Base-by-base conservation (phyloP, 2,888 invertebrate genomes). In the Tetanocera ferruginea region DNA sequence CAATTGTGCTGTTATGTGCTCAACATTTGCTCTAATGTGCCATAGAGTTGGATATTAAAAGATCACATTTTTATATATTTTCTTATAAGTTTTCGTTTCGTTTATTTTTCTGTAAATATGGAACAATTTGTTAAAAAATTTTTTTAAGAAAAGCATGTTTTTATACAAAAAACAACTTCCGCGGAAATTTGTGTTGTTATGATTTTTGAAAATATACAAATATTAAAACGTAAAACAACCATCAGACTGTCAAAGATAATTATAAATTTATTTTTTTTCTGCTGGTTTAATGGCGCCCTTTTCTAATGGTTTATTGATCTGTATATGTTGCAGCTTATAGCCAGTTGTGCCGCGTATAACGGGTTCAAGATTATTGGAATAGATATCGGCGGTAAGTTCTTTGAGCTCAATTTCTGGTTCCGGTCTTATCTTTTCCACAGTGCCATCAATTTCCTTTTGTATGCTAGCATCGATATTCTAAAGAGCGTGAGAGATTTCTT, bases 381-480 rank as follows among this genome's bases (percentile, higher is more conserved):
- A 96, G 55, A 98, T 91, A 89, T 98, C 95, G 0, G 92, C 93
- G 23, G 94, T 91, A 1, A 98, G 90, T 87, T 97, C 97, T 43
- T 93, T 93, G 0, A 93, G 8, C 0, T 93, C 92, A n/a, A 96
- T 92, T 89, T 97, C 97, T 3, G 93, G 91, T 81, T 97, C 97
- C 0, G 91, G 80, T 84, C 94, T 94, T 0, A 96, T 93, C 66
- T 90, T 89, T 83, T 94, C 94, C 4, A 93, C 92, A 0, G 95
- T 95, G 70, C 94, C 95, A 85, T 97, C 97, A 0, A 99, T 93
- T 79, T 93, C 92, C 81, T 93, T 93, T 80, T 95, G 93, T 2
- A 97, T 94, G 86, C 94, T 93, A 4, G 91, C 91, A 86, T 98
- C 98, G 83, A 98, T 93, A 91, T 93, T 93, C 94, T 95, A 14